Base-by-base conservation (phyloP, 2,113 vertebrate genomes). In the Callithrix jacchus region DNA sequence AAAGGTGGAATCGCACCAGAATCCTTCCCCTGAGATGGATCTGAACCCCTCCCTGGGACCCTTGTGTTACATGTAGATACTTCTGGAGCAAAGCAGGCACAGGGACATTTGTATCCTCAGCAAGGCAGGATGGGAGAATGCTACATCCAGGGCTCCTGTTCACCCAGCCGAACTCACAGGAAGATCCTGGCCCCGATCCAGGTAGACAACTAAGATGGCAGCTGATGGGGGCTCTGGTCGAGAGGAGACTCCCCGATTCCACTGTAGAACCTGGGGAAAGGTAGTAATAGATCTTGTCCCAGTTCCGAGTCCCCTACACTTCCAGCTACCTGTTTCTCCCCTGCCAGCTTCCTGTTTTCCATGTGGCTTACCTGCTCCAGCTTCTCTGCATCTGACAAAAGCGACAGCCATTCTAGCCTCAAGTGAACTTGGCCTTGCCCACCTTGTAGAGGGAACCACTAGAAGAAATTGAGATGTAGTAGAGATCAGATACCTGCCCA, bases 401-500 rank as follows among this genome's bases (percentile, higher is more conserved):
- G 98, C 11, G 99, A 99, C 56, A 99, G 99, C 99, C 99, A 99
- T 95, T 99, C 99, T 95, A 99, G 98, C 80, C 98, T 98, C 96
- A 99, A 98, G 97, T 99, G 99, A 77, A 99, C 98, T 37, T 99
- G 99, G 77, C 99, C 99, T 49, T 98, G 98, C 13, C 98, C 98
- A 4, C 98, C 98, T 97, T 97, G 99, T 89, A 99, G 98, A 85
- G 98, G 98, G 95, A 99, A 99, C 99, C 99, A 99, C 99, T 99
- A 98, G 25, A 87, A 96, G 87, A 40, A 64, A 64, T 64, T 30
- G 27, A 64, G 61, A 64, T 32, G 61, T 64, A 32, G 27, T 18
- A 42, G 85, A 52, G 37, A 45, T 88, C 76, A 93, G 68, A 45
- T 10, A 74, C 8, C 45, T 20, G 73, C 11, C 45, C n/a, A 42